Conservation (phyloP, 2,797 vertebrate species). For the Mus minutoides region DNA sequence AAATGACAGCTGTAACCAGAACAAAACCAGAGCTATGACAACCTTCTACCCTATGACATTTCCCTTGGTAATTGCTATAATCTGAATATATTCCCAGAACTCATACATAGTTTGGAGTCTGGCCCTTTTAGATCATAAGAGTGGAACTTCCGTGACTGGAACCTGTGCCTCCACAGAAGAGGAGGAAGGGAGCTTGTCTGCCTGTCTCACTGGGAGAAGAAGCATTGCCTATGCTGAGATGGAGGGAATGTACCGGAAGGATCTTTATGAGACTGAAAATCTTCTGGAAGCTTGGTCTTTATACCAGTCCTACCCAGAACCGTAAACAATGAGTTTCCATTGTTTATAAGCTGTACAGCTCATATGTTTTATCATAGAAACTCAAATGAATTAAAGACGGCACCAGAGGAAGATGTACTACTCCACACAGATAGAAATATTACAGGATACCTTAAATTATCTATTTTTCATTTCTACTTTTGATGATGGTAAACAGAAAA, state of each 20-base stretch:
- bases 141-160: background rate
- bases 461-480: slow-evolving; percentile 12
- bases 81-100: background rate
- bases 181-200: background rate
- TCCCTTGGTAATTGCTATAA: background rate
- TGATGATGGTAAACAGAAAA: background rate
- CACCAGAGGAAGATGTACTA: background rate
- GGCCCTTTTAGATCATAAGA: background rate
- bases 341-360: background rate
- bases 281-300: background rate
- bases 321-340: background rate
- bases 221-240: background rate
- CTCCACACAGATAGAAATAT: background rate
- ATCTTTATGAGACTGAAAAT: background rate
- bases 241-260: background rate
- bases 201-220: background rate
- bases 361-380: background rate
- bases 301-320: background rate
- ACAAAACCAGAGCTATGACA: slow-evolving; percentile 43
- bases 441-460: slow-evolving; percentile 2
- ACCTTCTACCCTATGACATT: background rate
- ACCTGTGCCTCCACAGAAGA: background rate
- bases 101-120: background rate
- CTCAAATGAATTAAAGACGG: background rate
- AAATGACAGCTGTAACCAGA: slow-evolving; percentile 43